phyloP scores from a whole-genome alignment of 2,888 invertebrate genomes.

The Nomada goodeniana region DNA sequence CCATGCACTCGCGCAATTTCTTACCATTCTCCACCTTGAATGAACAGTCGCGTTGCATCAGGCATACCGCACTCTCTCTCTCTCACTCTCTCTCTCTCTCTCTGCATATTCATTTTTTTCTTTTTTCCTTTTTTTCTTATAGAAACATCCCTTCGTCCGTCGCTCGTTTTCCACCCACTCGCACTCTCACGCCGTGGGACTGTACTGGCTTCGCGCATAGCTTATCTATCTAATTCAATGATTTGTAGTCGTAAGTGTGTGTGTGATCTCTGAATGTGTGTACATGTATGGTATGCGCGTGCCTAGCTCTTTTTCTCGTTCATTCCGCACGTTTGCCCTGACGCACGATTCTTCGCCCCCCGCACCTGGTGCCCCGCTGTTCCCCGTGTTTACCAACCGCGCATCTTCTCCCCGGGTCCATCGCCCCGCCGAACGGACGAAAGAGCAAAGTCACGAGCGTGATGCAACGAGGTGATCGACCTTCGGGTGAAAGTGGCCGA shows the following conservation, averaged over 20 bases:
- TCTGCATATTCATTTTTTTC: not conserved
- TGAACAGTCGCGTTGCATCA: conserved; percentile 30
- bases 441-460: not conserved
- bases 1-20: conserved; percentile 18
- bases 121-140: conserved; percentile 11
- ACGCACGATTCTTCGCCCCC: not conserved
- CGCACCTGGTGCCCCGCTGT: not conserved
- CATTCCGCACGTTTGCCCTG: not conserved
- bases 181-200: conserved; percentile 76
- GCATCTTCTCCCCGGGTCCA: not conserved
- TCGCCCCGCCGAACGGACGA: not conserved
- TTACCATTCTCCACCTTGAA: conserved; percentile 6
- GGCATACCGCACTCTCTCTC: conserved; percentile 23
- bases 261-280: conserved; percentile 39
- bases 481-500: not conserved
- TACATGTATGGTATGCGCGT: conserved; percentile 25
- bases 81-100: not conserved
- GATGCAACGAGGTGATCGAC: too few relatives aligned
- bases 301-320: conserved; percentile 28
- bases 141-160: conserved; percentile 48
- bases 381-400: not conserved
- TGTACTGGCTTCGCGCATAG: conserved; percentile 80
- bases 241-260: conserved; percentile 58
- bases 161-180: conserved; percentile 39
- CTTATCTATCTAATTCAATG: conserved; percentile 79